Evolutionary conservation across 2,888 invertebrate genomes (phyloP).

Genomic region (Eueremaeus valkanovi): DNA sequence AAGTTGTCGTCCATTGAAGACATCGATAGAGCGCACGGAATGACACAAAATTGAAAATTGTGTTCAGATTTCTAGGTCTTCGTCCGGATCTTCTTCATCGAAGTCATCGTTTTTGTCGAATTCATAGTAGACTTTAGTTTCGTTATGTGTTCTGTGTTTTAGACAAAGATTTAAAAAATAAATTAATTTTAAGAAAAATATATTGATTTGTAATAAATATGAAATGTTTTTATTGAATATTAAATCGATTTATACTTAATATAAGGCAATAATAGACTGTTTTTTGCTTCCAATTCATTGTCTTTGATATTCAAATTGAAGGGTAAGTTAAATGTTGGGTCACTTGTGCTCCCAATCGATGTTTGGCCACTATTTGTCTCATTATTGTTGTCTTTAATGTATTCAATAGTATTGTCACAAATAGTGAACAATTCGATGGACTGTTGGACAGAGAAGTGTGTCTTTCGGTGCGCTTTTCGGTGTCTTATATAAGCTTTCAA

Average conservation of each 20-base stretch:
- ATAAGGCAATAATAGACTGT: conserved; percentile 62
- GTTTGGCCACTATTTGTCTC: background rate
- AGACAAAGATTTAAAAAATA: background rate
- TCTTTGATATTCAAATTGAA: conserved; percentile 65
- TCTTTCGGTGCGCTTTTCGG: conserved; percentile 28
- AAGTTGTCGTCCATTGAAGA: background rate
- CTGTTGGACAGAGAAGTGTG: conserved; percentile 27
- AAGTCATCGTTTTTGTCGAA: conserved; percentile 48
- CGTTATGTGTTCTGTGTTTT: background rate
- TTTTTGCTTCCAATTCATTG: conserved; percentile 60
- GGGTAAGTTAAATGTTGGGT: conserved; percentile 48
- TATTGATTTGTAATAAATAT: background rate
- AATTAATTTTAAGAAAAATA: conserved; percentile 8
- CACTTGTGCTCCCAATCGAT: background rate
- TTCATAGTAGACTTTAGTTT: conserved; percentile 47
- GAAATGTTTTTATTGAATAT: background rate
- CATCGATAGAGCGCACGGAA: conserved; percentile 50
- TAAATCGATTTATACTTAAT: conserved; percentile 52
- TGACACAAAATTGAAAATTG: background rate
- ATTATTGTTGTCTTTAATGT: background rate
- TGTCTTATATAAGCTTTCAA: conserved; percentile 10
- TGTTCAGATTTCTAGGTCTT: conserved; percentile 48
- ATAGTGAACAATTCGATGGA: conserved; percentile 23
- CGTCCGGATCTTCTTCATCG: conserved; percentile 50
- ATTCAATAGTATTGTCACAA: background rate